phyloP scores from a whole-genome alignment of 2,113 vertebrate genomes.

The Microcebus murinus region DNA sequence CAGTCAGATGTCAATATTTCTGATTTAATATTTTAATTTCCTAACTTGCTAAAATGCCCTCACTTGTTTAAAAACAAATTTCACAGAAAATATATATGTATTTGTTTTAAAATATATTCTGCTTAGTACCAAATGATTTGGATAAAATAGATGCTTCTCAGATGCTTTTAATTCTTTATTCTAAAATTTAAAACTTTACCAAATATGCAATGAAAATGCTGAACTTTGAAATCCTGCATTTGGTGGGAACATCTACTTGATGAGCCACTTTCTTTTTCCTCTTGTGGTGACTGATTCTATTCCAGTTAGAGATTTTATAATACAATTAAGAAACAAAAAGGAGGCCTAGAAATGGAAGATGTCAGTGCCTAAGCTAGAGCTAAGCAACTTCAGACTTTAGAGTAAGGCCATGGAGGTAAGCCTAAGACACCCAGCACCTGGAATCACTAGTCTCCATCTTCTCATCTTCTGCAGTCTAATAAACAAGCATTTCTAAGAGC shows the following conservation, averaged over 20 bases:
- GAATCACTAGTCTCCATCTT: not conserved
- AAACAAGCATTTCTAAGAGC: not conserved
- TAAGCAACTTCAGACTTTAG: not conserved
- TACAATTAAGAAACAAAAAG: not conserved
- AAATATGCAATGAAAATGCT: not conserved
- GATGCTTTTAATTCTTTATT: not conserved
- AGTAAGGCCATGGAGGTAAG: not conserved
- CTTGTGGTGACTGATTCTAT: not conserved
- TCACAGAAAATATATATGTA: no score
- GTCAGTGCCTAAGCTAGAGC: not conserved
- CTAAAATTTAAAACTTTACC: not conserved
- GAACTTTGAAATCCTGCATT: not conserved
- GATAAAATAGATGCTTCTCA: conserved; percentile 7
- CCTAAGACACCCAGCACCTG: not conserved
- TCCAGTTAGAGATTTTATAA: not conserved
- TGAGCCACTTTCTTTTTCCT: conserved; percentile 4
- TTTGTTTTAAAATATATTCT: conserved; percentile 2
- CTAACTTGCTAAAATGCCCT: conserved; percentile 6
- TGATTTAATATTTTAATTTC: conserved; percentile 50
- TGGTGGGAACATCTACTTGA: not conserved
- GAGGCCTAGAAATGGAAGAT: not conserved
- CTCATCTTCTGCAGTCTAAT: not conserved
- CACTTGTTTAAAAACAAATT: conserved; percentile 31
- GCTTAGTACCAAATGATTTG: not conserved
- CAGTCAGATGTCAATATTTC: not conserved